Evolutionary conservation across 53 echinoderm and acorn worm species (phyloP), one percentile per base, ranked within the genome.

Genomic region (Holothuria leucospilota): DNA sequence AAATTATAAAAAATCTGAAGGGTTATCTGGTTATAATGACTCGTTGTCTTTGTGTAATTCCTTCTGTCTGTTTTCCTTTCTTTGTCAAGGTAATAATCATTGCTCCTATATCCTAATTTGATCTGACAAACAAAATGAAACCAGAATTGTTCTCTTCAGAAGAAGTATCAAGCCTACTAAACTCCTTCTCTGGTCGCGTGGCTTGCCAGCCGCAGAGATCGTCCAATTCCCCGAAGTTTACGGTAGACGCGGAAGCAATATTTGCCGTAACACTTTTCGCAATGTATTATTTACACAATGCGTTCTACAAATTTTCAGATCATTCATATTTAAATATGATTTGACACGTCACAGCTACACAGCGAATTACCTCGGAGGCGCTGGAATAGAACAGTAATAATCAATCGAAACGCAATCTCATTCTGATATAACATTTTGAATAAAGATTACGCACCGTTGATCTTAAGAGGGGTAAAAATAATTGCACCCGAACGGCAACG

Each of bases 291-390:
- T 75, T 75, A 75, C 75, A 51, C 75, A 75, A 53, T 75, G 75
- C 75, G 75, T 75, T 75, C 75, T 75, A 75, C 75, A 75, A 46
- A 75, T 75, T 75, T 75, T 75, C 51, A 49, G 52, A 75, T 52
- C 75, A 75, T 75, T 75, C 75, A 75, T 75, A 75, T 75, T 75
- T 75, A 75, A 75, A 75, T 75, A 75, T 75, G 75, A 51, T 75
- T 75, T 75, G 75, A 75, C 75, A 75, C 75, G 75, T 75, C 75
- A 75, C 75, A 75, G 75, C 49, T 26, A 46, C 51, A 51, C 75
- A 75, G 75, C 51, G 75, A 75, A 75, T 75, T 75, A 75, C 51
- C 75, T 75, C 75, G 39, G 75, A 75, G 75, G 75, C 75, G 75
- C 24, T 75, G 75, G 75, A 23, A 75, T 52, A 75, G 75, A 75